Evolutionary conservation across 2,888 invertebrate species (phyloP), one percentile per base, ranked within the genome.

Genomic region (Zygogramma bicolorata): DNA sequence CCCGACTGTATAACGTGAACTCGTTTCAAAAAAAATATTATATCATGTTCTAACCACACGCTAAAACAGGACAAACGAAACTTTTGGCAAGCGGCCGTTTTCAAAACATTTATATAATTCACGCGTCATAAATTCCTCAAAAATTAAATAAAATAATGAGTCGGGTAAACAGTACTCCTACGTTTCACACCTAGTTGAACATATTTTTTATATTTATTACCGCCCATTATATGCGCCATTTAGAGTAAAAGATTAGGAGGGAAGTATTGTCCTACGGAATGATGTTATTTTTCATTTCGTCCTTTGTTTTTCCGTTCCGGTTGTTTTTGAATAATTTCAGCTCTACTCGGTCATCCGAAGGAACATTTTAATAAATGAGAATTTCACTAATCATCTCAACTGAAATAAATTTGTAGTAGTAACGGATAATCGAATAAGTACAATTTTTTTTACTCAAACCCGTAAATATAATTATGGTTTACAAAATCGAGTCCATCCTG

Each of bases 141-240:
- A 73, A 73, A 73, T 73, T 70, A 73, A 73, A 70, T 73, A 73
- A 67, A 73, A 73, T 73, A 73, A 73, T 73, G 73, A 73, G 73
- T 66, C 22, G 40, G 38, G 53, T 67, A 66, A 42, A 38, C 38
- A 65, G 29, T 59, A 65, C 8, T 42, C 46, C 57, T 27, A 42
- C 42, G 65, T 73, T 73, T 73, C 67, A 70, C 73, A 69, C 67
- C 73, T 70, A 70, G 73, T 73, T 73, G 57, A 70, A 73, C 73
- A 70, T 67, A 67, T 65, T 73, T 73, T 73, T 73, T 70, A 67
- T 73, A 73, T 73, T 70, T 70, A 69, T 65, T 63, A 40, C 49
- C 49, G n/a, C 57, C 66, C 67, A 67, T 73, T 67, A 73, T 40
- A 60, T 69, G 67, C 73, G 46, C 70, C 66, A 59, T 73, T 73